Evolutionary conservation across 2,113 vertebrate species (phyloP), one percentile per base, ranked within the genome.

Genomic region (Sceloporus undulatus): DNA sequence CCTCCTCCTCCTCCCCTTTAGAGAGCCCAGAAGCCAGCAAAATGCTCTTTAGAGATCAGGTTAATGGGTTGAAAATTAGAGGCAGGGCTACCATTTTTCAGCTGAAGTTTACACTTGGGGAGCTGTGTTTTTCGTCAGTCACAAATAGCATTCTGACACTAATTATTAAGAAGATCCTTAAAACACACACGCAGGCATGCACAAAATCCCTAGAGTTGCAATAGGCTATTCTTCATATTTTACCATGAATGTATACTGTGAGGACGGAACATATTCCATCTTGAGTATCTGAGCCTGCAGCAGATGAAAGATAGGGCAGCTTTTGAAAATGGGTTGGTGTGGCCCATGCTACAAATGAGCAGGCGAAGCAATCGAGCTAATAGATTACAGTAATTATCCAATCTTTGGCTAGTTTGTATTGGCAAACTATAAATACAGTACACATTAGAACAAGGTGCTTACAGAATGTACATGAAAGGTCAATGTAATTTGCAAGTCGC

Each of bases 401-500:
- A 97, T 97, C 97, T 97, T 97, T 97, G 97, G 97, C 97, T 97
- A 97, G 97, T 97, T 97, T 97, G 97, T 97, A 97, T 97, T 97
- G 97, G 97, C 97, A 97, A 97, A 97, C 97, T 97, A 97, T 98
- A 98, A 97, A 98, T 97, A 97, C 97, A 97, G 97, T 97, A 96
- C 96, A 96, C 97, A 97, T 97, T 97, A 97, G 97, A 97, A 97
- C 97, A 97, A 98, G 98, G 97, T 97, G 97, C 97, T 98, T 97
- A 97, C 97, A 97, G 97, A 95, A 96, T 92, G 97, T 98, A 97
- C 97, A 98, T 97, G 97, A 98, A 98, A 98, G 98, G 98, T 97
- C 98, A 98, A 97, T 98, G 97, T 97, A 98, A 98, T 98, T 99
- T 98, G 97, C 98, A 97, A 98, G 97, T 96, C 92, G 93, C 97